These are phyloP conservation scores for Scortum barcoo DNA, from an alignment of 2,113 vertebrate species.

Conservation along the genomic window DNA sequence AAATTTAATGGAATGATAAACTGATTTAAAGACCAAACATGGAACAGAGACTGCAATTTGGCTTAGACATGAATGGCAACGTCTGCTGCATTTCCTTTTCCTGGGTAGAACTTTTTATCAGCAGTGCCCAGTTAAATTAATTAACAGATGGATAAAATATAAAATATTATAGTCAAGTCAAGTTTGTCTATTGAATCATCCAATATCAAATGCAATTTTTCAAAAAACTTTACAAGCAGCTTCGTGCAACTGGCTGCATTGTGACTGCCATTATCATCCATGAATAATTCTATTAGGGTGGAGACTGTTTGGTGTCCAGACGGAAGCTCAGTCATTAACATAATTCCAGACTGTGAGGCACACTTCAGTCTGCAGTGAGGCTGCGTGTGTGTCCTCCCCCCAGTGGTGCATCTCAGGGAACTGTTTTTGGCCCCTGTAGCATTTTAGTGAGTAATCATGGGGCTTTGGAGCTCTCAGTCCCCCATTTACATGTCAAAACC, in stretches of 20 bases:
- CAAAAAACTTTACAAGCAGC: conserved; percentile 7
- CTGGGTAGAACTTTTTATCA: not conserved
- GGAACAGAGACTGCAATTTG: conserved; percentile 3
- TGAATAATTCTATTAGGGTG: conserved; percentile 68
- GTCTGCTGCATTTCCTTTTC: conserved; percentile 21
- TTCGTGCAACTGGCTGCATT: conserved; percentile 30
- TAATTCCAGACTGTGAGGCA: conserved; percentile 81
- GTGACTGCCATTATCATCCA: conserved; percentile 42
- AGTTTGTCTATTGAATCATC: not conserved
- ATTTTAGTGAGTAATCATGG: conserved; percentile 74
- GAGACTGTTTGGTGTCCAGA: conserved; percentile 71
- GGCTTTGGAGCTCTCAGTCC: conserved; percentile 69
- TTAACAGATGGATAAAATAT: not conserved
- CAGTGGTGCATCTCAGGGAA: conserved; percentile 62
- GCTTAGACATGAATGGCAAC: not conserved
- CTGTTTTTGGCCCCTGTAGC: conserved; percentile 63
- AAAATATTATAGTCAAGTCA: not conserved
- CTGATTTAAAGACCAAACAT: not conserved
- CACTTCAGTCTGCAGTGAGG: conserved; percentile 71
- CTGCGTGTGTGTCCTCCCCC: conserved; percentile 36
- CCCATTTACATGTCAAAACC: conserved; percentile 85
- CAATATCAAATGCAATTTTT: conserved; percentile 7
- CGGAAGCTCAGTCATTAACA: conserved; percentile 74
- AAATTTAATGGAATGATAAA: conserved; percentile 7
- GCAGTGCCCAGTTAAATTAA: not conserved